phyloP scores from a whole-genome alignment of 30 jellyfish, hydroid and myxozoan genomes.

The Aurelia aurita region DNA sequence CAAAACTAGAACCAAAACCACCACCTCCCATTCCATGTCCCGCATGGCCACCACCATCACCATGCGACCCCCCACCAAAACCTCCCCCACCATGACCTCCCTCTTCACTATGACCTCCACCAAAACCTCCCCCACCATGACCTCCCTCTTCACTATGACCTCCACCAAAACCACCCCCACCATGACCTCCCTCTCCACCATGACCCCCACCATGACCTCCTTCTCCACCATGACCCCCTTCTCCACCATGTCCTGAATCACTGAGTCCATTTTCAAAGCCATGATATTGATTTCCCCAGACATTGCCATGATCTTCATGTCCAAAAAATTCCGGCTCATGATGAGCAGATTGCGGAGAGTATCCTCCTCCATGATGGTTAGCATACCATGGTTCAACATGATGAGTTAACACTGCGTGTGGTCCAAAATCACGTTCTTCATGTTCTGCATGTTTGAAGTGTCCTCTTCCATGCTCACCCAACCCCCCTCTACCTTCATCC shows the following conservation, averaged over 20 bases:
- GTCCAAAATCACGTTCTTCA: conserved; percentile 50
- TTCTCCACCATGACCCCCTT: conserved; percentile 17
- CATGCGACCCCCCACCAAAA: conserved; percentile 24
- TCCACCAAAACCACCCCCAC: conserved; percentile 32
- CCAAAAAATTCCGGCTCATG: conserved; percentile 38
- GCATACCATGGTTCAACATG: conserved; percentile 73
- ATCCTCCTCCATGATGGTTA: not conserved
- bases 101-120: conserved; percentile 18
- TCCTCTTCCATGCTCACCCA: conserved; percentile 48
- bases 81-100: not conserved
- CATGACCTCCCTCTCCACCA: conserved; percentile 29
- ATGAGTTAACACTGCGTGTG: conserved; percentile 55
- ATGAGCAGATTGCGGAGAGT: not conserved
- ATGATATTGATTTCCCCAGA: conserved; percentile 69
- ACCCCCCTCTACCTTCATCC: conserved; percentile 13
- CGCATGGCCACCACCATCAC: conserved; percentile 52
- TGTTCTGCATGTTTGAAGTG: conserved; percentile 40
- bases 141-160: conserved; percentile 8
- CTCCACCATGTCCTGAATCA: conserved; percentile 26
- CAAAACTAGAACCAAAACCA: conserved; percentile 19
- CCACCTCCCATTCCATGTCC: conserved; percentile 19
- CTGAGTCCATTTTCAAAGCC: conserved; percentile 55
- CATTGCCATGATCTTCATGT: conserved; percentile 53
- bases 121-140: conserved; percentile 1
- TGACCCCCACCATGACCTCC: conserved; percentile 23